Evolutionary conservation across 1,140 invertebrate genomes (phyloP).

Genomic region (Bombus vancouverensis): DNA sequence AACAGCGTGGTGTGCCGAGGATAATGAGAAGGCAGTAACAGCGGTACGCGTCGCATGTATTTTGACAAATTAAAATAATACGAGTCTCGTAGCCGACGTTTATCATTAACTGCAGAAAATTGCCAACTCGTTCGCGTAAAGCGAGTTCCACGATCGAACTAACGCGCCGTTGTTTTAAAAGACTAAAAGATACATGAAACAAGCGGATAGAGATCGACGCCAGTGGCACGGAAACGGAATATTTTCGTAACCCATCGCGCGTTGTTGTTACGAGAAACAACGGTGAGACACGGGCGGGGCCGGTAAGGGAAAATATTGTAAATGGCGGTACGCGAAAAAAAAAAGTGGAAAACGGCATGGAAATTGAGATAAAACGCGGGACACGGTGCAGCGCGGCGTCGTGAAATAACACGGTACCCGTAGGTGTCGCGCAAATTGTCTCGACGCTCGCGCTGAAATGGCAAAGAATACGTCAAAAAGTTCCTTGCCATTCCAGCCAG

Average conservation of each 20-base stretch:
- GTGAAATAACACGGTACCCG: conserved; percentile 17
- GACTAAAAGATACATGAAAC: neutral
- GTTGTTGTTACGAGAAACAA: conserved; percentile 35
- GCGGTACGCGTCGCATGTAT: too few species aligned
- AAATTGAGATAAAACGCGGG: conserved; percentile 44
- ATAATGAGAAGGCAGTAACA: neutral
- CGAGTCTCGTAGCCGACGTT: neutral
- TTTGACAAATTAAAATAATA: neutral
- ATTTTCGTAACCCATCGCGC: conserved; percentile 23
- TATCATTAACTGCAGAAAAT: neutral
- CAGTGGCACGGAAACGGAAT: neutral
- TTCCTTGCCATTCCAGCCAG: neutral
- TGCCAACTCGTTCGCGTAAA: neutral
- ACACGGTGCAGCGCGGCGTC: neutral
- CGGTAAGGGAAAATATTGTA: conserved; percentile 37
- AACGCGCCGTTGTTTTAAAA: neutral
- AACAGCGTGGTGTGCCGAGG: neutral
- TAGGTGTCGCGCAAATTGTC: conserved; percentile 26
- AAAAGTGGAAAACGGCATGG: neutral
- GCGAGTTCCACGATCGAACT: neutral
- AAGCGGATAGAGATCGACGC: neutral
- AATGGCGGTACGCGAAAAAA: conserved; percentile 21
- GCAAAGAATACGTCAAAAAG: conserved; percentile 7
- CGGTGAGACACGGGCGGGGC: neutral
- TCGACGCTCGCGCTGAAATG: neutral